Evolutionary conservation across 2,113 vertebrate genomes (phyloP), one percentile per base, ranked within the genome.

Genomic region (Brachyhypopomus occidentalis): DNA sequence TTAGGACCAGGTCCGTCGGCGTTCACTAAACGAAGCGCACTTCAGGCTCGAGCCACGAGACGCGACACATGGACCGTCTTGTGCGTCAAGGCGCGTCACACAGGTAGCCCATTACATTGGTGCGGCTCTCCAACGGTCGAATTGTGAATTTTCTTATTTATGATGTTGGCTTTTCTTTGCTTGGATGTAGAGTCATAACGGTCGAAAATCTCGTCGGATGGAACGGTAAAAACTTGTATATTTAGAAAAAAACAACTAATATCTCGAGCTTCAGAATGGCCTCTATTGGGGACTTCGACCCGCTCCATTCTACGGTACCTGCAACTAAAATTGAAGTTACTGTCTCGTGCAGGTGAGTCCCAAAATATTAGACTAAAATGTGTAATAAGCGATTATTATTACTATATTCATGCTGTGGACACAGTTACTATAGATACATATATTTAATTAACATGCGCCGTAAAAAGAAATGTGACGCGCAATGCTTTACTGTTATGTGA

Each of bases 241-340:
- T 70, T 41, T 73, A 63, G 19, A 71, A 76, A 4, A 48, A 78
- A 62, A 72, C 4, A 89, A 89, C 75, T 87, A 86, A 22, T 22
- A 25, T n/a, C 27, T 38, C 76, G 45, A 70, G 74, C 7, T 38
- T 38, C 81, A 84, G 79, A 72, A 96, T 98, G 96, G 96, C 96
- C 87, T 92, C 95, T 81, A 92, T 95, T 79, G 94, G 93, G 85
- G 94, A 94, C 64, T 93, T 95, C 92, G 96, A 96, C 78, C 93
- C 93, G 52, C 93, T 89, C 87, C 88, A 93, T 91, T 94, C 93
- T 90, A 94, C 87, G 59, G 95, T 96, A 81, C 96, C 96, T 36
- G 96, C 95, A 83, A 98, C 96, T 79, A 98, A 98, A 90, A 96
- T 97, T 82, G 96, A 98, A 89, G 90, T 97, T 85, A 96, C 94